Evolutionary conservation across 2,888 invertebrate species (phyloP).

Genomic region (Melanostoma mellinum): DNA sequence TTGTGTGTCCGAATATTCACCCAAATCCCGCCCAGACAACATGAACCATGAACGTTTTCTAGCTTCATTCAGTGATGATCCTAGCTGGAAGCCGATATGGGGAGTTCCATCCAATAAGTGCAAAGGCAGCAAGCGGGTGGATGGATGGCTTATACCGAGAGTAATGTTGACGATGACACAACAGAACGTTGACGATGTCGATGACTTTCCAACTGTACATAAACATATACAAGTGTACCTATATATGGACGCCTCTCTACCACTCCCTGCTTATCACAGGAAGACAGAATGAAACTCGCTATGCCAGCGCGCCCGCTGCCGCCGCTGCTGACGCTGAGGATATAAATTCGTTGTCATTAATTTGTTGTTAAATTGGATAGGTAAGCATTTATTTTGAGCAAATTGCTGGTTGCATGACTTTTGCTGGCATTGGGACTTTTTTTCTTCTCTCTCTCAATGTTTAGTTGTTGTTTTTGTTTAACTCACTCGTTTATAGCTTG

Average conservation of each 20-base stretch:
- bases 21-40: constrained; percentile 74
- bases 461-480: constrained; percentile 26
- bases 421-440: constrained; percentile 62
- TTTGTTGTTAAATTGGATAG: constrained; percentile 77
- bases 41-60: constrained; percentile 75
- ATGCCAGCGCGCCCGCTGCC: constrained; percentile 22
- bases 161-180: constrained; percentile 72
- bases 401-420: constrained; percentile 73
- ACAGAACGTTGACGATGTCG: constrained; percentile 70
- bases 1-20: constrained; percentile 72
- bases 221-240: neutral
- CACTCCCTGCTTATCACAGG: constrained; percentile 54
- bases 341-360: constrained; percentile 76
- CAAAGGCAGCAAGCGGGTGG: constrained; percentile 53
- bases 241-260: constrained; percentile 26
- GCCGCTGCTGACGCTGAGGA: constrained; percentile 42
- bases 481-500: constrained; percentile 26
- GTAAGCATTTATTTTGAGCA: constrained; percentile 75
- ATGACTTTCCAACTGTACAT: constrained; percentile 56
- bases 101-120: constrained; percentile 39
- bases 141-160: constrained; percentile 41
- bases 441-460: constrained; percentile 1
- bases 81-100: constrained; percentile 27
- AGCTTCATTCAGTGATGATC: constrained; percentile 15
- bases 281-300: constrained; percentile 34